Evolutionary conservation across 2,797 vertebrate genomes (phyloP).

Genomic region (Parauchenoglanis ngamensis): DNA sequence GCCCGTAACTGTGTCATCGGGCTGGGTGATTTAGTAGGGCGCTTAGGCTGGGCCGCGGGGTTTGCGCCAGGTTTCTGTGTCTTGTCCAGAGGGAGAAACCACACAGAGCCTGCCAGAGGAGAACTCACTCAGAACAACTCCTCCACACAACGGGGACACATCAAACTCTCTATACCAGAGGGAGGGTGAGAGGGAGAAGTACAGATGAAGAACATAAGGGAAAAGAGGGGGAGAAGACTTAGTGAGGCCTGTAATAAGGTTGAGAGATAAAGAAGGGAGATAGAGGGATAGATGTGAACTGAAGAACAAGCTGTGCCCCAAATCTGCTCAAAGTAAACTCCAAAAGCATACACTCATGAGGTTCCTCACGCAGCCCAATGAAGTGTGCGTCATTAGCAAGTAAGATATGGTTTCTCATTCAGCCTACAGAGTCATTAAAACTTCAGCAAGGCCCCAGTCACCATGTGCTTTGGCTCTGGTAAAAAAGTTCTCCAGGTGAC

Average conservation of each 20-base stretch:
- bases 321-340: slow-evolving; percentile 2
- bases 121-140: slow-evolving; percentile 57
- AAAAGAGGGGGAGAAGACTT: not conserved
- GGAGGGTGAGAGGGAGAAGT: slow-evolving; percentile 13
- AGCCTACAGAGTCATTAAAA: not conserved
- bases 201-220: slow-evolving; percentile 10
- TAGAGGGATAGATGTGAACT: not conserved
- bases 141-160: slow-evolving; percentile 55
- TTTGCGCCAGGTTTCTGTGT: slow-evolving; percentile 58
- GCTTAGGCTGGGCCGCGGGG: slow-evolving; percentile 46
- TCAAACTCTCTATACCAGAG: slow-evolving; percentile 53
- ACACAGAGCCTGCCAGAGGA: slow-evolving; percentile 51
- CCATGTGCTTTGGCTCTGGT: not conserved
- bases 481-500: slow-evolving; percentile 35
- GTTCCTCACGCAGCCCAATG: not conserved
- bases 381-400: slow-evolving; percentile 14
- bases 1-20: slow-evolving; percentile 64
- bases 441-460: not conserved
- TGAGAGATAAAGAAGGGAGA: slow-evolving; percentile 2
- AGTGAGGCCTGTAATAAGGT: slow-evolving; percentile 22
- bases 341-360: slow-evolving; percentile 4
- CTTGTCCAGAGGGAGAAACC: slow-evolving; percentile 46
- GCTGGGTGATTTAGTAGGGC: slow-evolving; percentile 60
- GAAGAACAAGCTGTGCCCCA: not conserved
- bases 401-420: not conserved